These are phyloP conservation scores for Globia sparganii DNA, from an alignment of 2,888 invertebrate species.

Conservation along the genomic window DNA sequence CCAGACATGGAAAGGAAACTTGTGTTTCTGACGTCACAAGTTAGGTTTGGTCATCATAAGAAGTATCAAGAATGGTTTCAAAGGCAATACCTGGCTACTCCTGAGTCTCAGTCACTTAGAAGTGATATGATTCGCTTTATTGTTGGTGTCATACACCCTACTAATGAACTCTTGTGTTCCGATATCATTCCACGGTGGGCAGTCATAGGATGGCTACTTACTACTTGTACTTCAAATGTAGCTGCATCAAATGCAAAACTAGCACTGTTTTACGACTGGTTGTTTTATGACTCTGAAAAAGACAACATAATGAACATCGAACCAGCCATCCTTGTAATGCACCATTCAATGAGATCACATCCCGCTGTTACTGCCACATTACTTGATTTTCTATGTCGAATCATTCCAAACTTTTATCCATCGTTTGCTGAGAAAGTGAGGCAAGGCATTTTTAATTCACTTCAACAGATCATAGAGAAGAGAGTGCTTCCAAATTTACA, in stretches of 20 bases:
- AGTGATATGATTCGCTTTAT: conserved; percentile 98
- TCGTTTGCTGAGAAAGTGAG: conserved; percentile 94
- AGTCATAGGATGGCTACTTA: conserved; percentile 97
- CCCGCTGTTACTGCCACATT: conserved; percentile 97
- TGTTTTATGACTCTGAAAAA: conserved; percentile 96
- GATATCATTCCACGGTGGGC: conserved; percentile 99
- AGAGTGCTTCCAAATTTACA: conserved; percentile 96
- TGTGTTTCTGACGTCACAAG: conserved; percentile 95
- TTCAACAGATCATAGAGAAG: conserved; percentile 97
- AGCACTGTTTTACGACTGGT: conserved; percentile 98
- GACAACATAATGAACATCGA: conserved; percentile 99
- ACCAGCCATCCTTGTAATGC: conserved; percentile 98
- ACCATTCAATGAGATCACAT: conserved; percentile 97
- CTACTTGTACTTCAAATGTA: conserved; percentile 96
- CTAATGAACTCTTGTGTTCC: conserved; percentile 97
- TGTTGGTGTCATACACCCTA: conserved; percentile 98
- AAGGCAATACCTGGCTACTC: conserved; percentile 96
- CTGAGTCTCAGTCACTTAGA: conserved; percentile 96
- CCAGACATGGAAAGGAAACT: conserved; percentile 98
- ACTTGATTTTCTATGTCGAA: conserved; percentile 97
- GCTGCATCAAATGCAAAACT: conserved; percentile 97
- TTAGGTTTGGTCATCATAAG: conserved; percentile 97
- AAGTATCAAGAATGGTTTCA: conserved; percentile 99
- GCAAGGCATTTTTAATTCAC: conserved; percentile 95
- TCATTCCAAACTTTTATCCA: conserved; percentile 96